Evolutionary conservation across 2,797 vertebrate species (phyloP), one percentile per base, ranked within the genome.

Genomic region (Echeneis naucrates): DNA sequence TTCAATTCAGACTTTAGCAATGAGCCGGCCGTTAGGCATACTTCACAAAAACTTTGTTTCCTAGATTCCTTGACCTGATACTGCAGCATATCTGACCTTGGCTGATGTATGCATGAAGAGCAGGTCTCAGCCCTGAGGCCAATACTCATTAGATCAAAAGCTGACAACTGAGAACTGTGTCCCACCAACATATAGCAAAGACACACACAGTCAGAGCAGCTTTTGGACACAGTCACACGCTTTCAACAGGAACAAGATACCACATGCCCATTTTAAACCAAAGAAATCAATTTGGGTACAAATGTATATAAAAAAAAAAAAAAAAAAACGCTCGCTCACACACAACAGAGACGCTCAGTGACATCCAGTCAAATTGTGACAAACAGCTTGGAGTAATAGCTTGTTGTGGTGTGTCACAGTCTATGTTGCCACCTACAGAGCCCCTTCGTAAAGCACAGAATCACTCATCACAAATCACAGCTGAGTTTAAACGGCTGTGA

Each of bases 371-470:
- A 40, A 74, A 0, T 38, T 19, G 2, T 26, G n/a, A 16, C 48
- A 56, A 26, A 73, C 57, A 8, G 12, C 8, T 17, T 16, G 44
- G 57, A 55, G 61, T 4, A 0, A 26, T 26, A 51, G 44, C 58
- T 56, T 37, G 74, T 45, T 45, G 73, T 64, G 55, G 56, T 63
- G 62, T 85, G 68, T 79, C 59, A 70, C 60, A 88, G 87, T 83
- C 82, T 78, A 5, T 78, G 87, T 84, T 88, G 92, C 89, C 92
- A 90, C 89, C 92, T 91, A 88, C 87, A 88, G 90, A 87, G 86
- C 75, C 57, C n/a, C 65, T 51, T 77, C 26, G 30, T 24, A 61
- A 32, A 87, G 64, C 85, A 84, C 85, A 84, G n/a, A 35, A 23
- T 24, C 54, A 14, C 21, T 61, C 60, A 7, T 3, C 6, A 7